Conservation (phyloP, 1,140 invertebrate genomes). For the Diachasma alloeum region DNA sequence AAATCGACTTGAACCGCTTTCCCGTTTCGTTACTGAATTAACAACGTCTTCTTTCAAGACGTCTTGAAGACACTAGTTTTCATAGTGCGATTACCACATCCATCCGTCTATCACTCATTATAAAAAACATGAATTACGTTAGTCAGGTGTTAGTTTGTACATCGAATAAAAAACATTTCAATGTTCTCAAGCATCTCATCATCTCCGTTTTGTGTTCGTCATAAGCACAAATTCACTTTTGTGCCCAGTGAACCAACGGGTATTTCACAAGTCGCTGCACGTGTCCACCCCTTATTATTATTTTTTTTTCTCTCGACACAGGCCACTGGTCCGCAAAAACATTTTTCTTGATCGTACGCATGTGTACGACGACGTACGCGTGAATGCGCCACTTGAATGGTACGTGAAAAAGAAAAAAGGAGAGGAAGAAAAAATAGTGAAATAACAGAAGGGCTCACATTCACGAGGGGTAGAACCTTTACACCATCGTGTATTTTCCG, state of each 20-base stretch:
- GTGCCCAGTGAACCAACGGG: neutral
- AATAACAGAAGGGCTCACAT: neutral
- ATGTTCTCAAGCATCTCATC: neutral
- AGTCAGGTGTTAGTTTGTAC: slow-evolving; percentile 37
- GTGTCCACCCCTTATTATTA: neutral
- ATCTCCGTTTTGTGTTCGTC: neutral
- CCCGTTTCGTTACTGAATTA: too few species aligned
- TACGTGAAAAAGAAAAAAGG: neutral
- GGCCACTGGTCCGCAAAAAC: slow-evolving; percentile 9
- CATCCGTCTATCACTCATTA: neutral
- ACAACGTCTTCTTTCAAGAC: too few species aligned
- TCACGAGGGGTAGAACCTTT: neutral
- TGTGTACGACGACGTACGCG: neutral
- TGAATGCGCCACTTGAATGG: neutral
- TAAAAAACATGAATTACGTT: slow-evolving; percentile 18
- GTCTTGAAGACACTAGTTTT: too few species aligned
- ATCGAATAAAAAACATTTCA: slow-evolving; percentile 28
- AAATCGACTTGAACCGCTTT: too few species aligned
- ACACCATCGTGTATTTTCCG: neutral
- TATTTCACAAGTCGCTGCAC: neutral
- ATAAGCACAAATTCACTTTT: neutral
- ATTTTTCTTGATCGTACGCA: neutral
- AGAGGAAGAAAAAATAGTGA: neutral
- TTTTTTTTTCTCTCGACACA: neutral
- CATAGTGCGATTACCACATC: neutral